Base-by-base conservation (phyloP, 2,797 vertebrate genomes). In the Dryobates pubescens region DNA sequence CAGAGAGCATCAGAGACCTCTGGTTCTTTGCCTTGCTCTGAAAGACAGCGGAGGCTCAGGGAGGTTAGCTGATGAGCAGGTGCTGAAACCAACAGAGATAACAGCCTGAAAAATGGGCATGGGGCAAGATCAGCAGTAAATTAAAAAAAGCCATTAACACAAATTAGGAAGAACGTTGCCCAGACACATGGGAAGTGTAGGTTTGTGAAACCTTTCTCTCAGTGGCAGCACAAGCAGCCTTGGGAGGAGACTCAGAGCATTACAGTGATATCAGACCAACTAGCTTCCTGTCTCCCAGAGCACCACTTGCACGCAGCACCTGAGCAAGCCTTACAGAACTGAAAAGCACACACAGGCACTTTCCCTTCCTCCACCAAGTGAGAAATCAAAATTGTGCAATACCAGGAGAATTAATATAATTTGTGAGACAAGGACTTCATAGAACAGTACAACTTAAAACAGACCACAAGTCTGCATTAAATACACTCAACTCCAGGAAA, bases 401-500 rank as follows among this genome's bases (percentile, higher is more conserved):
- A 18, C 17, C 49, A n/a, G 38, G 43, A 91, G 54, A 78, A 93
- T 78, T 72, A 72, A 82, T 41, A 47, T 62, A 8, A 68, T 61
- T 63, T 71, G 29, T 29, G 59, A 92, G 49, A 84, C 18, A 51
- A 78, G 59, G 34, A 16, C 30, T 88, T 91, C 71, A 43, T 0
- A 89, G 61, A 54, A 45, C 6, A 89, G 63, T 20, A 57, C 82
- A 83, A 57, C 77, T 89, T 95, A 76, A 94, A 95, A 65, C 56
- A 86, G 83, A 93, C 83, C 92, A 88, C 86, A 94, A 73, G 19
- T 7, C 64, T 88, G 30, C 54, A 71, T 89, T 69, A 91, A 77
- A 67, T 53, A 63, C 13, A 23, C 32, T 59, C 57, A 70, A 27
- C 20, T 79, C 18, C 16, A 27, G 54, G 27, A n/a, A 34, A n/a